These are phyloP conservation scores for Cybosia mesomella DNA, from an alignment of 2,888 invertebrate species.

Conservation along the genomic window DNA sequence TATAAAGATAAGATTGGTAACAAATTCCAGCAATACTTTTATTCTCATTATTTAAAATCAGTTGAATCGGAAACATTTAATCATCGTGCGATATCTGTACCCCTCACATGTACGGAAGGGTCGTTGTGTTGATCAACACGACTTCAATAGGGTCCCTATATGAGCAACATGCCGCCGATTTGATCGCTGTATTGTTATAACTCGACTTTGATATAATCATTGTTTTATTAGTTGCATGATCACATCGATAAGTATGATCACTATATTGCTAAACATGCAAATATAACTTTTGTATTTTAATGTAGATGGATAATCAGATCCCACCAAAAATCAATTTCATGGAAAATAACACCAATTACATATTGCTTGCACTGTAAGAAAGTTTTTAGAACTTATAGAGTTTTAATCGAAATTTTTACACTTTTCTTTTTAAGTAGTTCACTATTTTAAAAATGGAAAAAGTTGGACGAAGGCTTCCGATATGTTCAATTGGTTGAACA, in stretches of 20 bases:
- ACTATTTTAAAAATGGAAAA: too few relatives aligned
- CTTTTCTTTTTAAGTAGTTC: too few relatives aligned
- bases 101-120: conserved; percentile 4
- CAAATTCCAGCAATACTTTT: background rate
- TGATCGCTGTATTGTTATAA: background rate
- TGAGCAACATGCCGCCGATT: conserved; percentile 4
- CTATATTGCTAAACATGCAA: too few relatives aligned
- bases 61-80: conserved; percentile 24
- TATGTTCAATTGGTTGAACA: too few relatives aligned
- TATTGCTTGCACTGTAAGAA: too few relatives aligned
- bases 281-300: too few relatives aligned
- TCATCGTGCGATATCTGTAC: conserved; percentile 13
- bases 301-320: too few relatives aligned
- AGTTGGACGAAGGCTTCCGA: too few relatives aligned
- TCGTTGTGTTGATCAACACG: conserved; percentile 9
- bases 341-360: too few relatives aligned
- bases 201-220: background rate
- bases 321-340: too few relatives aligned
- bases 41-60: conserved; percentile 5
- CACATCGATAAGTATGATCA: background rate
- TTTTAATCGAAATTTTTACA: too few relatives aligned
- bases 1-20: background rate
- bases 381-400: too few relatives aligned
- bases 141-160: background rate
- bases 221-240: background rate